Conservation (phyloP, 1,140 invertebrate species). For the Microvelia longipes region DNA sequence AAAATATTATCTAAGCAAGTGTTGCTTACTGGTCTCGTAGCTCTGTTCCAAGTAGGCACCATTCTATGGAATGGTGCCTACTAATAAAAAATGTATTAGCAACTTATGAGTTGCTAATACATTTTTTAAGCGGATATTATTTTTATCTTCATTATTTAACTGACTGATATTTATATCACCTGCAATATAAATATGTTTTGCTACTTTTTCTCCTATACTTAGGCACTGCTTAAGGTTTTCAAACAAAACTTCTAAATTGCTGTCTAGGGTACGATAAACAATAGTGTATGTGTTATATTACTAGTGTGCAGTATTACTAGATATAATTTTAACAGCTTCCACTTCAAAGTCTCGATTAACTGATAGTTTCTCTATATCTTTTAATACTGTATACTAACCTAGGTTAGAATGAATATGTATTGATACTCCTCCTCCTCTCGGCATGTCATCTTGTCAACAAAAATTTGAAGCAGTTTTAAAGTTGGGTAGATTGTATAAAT, state of each 20-base stretch:
- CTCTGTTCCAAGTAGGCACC: too few relatives aligned
- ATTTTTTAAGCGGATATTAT: not conserved
- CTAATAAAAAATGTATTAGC: too few relatives aligned
- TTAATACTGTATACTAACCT: not conserved
- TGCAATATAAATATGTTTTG: not conserved
- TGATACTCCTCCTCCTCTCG: not conserved
- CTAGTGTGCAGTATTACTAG: not conserved
- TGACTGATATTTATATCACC: not conserved
- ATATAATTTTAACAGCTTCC: not conserved
- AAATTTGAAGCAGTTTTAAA: not conserved
- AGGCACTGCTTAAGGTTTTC: not conserved
- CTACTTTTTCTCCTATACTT: not conserved
- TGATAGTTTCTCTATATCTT: not conserved
- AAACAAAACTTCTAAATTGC: not conserved
- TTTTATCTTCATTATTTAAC: not conserved
- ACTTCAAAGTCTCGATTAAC: not conserved
- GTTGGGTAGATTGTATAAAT: not conserved
- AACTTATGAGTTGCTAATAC: not conserved
- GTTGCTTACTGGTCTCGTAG: too few relatives aligned
- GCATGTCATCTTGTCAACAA: not conserved
- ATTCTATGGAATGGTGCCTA: too few relatives aligned
- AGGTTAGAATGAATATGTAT: not conserved
- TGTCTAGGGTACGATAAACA: not conserved
- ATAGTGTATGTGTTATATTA: too few relatives aligned
- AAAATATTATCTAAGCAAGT: too few relatives aligned